Evolutionary conservation across 2,797 vertebrate genomes (phyloP).

Genomic region (Chromobotia macracanthus): DNA sequence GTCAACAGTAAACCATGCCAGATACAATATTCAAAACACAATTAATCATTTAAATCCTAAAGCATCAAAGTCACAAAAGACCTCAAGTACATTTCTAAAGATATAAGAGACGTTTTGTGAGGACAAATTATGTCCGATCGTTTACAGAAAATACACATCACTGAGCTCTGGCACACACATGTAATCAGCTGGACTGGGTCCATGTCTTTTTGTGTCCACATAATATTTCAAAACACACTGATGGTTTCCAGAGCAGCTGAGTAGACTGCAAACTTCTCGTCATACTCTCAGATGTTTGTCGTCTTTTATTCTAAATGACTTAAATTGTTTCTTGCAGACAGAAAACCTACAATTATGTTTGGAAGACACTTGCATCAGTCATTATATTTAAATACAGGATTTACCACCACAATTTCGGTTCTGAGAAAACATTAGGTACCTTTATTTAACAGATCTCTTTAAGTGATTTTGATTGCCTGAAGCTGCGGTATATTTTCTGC

Average conservation of each 20-base stretch:
- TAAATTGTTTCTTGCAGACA: conserved; percentile 64
- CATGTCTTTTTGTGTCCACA: too few relatives aligned
- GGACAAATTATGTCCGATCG: background rate
- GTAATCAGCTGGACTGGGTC: too few relatives aligned
- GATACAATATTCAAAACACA: too few relatives aligned
- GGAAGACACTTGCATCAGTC: conserved; percentile 70
- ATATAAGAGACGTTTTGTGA: too few relatives aligned
- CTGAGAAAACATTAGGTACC: conserved; percentile 66
- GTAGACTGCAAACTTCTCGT: conserved; percentile 5
- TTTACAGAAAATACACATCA: background rate
- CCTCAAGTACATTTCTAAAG: too few relatives aligned
- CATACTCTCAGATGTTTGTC: conserved; percentile 28
- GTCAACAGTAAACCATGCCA: too few relatives aligned
- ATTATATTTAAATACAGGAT: conserved; percentile 78
- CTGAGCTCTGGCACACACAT: background rate
- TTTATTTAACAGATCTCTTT: conserved; percentile 72
- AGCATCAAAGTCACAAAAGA: too few relatives aligned
- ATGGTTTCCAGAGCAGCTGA: background rate
- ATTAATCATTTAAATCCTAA: too few relatives aligned
- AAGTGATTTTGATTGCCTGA: conserved; percentile 59
- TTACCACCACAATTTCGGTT: conserved; percentile 68
- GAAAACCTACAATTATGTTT: conserved; percentile 68
- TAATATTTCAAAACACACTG: background rate
- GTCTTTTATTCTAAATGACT: conserved; percentile 64
- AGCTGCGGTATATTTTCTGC: background rate